Conservation (phyloP, 2,113 vertebrate genomes). For the Poecilia latipinna region DNA sequence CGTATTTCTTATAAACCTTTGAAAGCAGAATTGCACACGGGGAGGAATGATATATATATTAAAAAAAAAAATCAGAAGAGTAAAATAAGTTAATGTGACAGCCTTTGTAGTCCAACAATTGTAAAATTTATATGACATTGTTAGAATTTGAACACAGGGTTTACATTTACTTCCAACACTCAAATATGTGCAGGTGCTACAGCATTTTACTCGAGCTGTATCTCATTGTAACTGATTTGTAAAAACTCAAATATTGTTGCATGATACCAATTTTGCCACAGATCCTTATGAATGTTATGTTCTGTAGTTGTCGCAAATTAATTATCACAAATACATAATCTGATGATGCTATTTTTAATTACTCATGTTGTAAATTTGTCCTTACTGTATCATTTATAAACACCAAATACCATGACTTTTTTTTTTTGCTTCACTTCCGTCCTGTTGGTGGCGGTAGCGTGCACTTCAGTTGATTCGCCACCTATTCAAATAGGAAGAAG, state of each 20-base stretch:
- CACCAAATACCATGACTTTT: not conserved
- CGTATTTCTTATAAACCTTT: too few relatives aligned
- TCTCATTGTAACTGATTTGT: too few relatives aligned
- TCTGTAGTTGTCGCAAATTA: not conserved
- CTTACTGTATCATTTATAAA: not conserved
- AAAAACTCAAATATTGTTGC: not conserved
- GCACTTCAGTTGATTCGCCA: not conserved
- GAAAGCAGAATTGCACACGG: too few relatives aligned
- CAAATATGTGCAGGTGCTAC: too few relatives aligned
- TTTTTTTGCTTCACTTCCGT: not conserved
- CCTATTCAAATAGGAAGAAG: not conserved
- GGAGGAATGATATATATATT: too few relatives aligned
- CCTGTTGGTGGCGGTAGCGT: not conserved
- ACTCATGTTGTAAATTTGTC: not conserved
- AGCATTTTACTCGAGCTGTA: not conserved
- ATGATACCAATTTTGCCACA: not conserved
- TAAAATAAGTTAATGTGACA: too few relatives aligned
- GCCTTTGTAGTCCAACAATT: too few relatives aligned
- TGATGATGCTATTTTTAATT: not conserved
- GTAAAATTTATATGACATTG: too few relatives aligned
- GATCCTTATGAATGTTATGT: not conserved
- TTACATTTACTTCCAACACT: too few relatives aligned
- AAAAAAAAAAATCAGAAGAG: too few relatives aligned
- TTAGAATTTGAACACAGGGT: too few relatives aligned
- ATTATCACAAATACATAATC: not conserved